Percentiles rank a stretch among this genome's conserved stretches.
phyloP scores from a whole-genome alignment of 2,113 vertebrate genomes.

The Leucopsar rothschildi region DNA sequence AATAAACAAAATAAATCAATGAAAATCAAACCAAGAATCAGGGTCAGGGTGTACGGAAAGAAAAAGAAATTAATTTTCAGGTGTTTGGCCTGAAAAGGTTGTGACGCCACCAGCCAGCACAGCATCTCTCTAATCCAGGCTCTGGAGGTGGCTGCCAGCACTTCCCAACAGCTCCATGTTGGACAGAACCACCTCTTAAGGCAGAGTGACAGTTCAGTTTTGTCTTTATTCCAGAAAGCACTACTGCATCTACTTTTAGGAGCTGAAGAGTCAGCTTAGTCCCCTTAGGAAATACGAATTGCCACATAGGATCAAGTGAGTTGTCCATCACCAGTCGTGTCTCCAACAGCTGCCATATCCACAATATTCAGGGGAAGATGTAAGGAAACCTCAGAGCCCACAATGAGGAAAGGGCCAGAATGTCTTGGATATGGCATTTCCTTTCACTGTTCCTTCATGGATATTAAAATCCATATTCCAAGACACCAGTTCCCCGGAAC shows the following conservation, averaged over 20 bases:
- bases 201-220: slow-evolving; percentile 5
- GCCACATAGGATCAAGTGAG: background rate
- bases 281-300: slow-evolving; percentile 11
- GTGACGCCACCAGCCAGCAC: background rate
- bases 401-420: background rate
- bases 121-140: background rate
- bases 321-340: slow-evolving; percentile 28
- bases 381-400: background rate
- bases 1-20: background rate
- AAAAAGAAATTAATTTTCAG: background rate
- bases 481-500: background rate
- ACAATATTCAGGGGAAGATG: background rate
- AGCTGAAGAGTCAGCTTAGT: background rate
- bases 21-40: background rate
- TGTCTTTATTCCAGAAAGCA: slow-evolving; percentile 37
- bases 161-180: background rate
- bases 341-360: slow-evolving; percentile 7
- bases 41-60: rapidly evolving
- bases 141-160: background rate
- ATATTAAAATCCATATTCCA: background rate
- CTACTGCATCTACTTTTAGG: slow-evolving; percentile 26
- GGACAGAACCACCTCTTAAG: background rate
- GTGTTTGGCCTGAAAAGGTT: background rate
- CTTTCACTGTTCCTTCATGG: background rate
- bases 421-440: background rate